Evolutionary conservation across 2,797 vertebrate genomes (phyloP).

Genomic region (Channa striata): DNA sequence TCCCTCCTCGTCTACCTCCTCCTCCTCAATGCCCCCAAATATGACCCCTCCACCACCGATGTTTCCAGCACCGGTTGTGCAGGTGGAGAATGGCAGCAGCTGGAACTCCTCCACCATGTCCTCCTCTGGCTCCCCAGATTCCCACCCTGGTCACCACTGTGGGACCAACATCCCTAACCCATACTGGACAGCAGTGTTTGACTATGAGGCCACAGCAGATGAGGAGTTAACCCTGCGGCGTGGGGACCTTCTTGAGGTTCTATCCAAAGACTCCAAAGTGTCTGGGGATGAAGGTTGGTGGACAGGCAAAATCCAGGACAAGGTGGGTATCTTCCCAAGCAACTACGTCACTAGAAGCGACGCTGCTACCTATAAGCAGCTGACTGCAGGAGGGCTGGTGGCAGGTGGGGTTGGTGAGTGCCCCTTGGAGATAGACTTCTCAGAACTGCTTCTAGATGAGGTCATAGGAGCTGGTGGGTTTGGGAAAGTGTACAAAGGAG

Average conservation of each 20-base stretch:
- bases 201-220: slow-evolving; percentile 92
- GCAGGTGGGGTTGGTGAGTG: slow-evolving; percentile 79
- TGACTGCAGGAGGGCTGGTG: slow-evolving; percentile 79
- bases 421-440: slow-evolving; percentile 90
- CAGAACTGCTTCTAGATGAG: slow-evolving; percentile 89
- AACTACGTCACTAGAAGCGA: slow-evolving; percentile 90
- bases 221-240: slow-evolving; percentile 92
- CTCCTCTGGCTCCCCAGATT: slow-evolving; percentile 80
- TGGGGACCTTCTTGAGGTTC: slow-evolving; percentile 91
- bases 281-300: slow-evolving; percentile 96
- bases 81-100: slow-evolving; percentile 84
- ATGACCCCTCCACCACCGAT: slow-evolving; percentile 76
- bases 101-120: slow-evolving; percentile 83
- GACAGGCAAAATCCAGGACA: slow-evolving; percentile 92
- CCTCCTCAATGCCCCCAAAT: slow-evolving; percentile 68
- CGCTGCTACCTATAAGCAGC: slow-evolving; percentile 75
- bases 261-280: slow-evolving; percentile 93
- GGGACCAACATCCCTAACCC: slow-evolving; percentile 74
- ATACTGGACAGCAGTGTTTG: slow-evolving; percentile 92
- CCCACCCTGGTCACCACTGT: slow-evolving; percentile 75
- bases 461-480: slow-evolving; percentile 94
- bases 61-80: slow-evolving; percentile 63
- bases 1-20: slow-evolving; percentile 66
- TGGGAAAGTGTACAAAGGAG: slow-evolving; percentile 92
- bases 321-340: slow-evolving; percentile 93